Conservation (phyloP, 2,113 vertebrate species). For the Thymallus thymallus region DNA sequence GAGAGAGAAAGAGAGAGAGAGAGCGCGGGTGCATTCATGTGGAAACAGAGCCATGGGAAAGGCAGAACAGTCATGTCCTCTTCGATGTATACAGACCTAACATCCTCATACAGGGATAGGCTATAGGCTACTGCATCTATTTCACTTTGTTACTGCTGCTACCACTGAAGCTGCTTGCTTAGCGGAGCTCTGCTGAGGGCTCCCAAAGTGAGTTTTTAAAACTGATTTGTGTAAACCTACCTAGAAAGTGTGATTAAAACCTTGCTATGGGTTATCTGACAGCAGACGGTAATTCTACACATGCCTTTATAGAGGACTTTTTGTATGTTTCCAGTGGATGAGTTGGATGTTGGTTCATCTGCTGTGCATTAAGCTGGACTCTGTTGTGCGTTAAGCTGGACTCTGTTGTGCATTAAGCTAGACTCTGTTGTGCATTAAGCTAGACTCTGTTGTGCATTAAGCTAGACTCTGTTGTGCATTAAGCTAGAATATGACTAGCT, state of each 20-base stretch:
- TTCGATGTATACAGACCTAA: constrained; percentile 30
- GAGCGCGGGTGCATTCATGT: constrained; percentile 28
- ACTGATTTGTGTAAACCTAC: background rate
- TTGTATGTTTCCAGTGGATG: constrained; percentile 41
- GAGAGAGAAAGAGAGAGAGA: background rate
- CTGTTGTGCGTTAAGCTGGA: no score
- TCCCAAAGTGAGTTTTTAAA: background rate
- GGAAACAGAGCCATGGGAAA: constrained; percentile 48
- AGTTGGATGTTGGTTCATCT: constrained; percentile 49
- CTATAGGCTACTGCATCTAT: no score
- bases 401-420: no score
- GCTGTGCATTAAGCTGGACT: constrained; percentile 42
- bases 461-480: no score
- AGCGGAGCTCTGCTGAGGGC: background rate
- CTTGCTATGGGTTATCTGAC: no score
- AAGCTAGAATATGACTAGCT: no score
- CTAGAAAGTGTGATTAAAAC: no score
- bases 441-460: no score
- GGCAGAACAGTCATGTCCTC: constrained; percentile 49
- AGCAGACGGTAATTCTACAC: no score
- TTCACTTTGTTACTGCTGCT: constrained; percentile 37
- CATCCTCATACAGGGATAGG: constrained; percentile 38
- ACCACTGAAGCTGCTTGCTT: constrained; percentile 10
- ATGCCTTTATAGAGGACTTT: background rate
- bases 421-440: no score